Percentiles rank a stretch among this genome's conserved stretches.
Conservation (phyloP, 1,140 invertebrate genomes). For the Euura saliciscinereae region DNA sequence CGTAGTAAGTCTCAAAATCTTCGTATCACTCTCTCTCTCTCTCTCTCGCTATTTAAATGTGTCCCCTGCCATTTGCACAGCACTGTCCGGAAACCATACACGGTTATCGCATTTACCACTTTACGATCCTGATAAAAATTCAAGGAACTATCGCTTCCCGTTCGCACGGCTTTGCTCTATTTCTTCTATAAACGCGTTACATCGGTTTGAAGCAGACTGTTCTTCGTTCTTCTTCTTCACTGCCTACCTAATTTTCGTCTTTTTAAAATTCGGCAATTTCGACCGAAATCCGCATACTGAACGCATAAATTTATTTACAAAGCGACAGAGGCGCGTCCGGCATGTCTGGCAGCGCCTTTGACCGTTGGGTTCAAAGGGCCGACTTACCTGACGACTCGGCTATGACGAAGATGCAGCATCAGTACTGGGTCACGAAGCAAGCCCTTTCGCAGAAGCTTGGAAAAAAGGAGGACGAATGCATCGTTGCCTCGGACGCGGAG, state of each 20-base stretch:
- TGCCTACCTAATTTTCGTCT: too few species aligned
- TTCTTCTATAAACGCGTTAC: too few species aligned
- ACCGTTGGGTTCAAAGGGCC: constrained; percentile 44
- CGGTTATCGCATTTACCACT: not conserved
- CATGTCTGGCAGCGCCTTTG: constrained; percentile 42
- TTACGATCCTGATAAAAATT: not conserved
- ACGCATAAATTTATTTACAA: not conserved
- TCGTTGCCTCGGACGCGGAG: constrained; percentile 94
- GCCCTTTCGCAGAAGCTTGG: constrained; percentile 92
- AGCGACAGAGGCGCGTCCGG: constrained; percentile 39
- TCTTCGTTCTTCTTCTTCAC: too few species aligned
- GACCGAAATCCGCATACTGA: too few species aligned
- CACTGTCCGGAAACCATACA: not conserved
- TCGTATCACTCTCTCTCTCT: not conserved
- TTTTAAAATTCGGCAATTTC: too few species aligned
- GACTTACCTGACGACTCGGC: constrained; percentile 42
- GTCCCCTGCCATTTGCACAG: not conserved
- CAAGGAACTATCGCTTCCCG: too few species aligned
- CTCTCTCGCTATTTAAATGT: not conserved
- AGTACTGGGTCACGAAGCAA: constrained; percentile 99
- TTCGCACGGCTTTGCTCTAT: too few species aligned
- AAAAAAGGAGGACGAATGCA: constrained; percentile 97
- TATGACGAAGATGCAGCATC: constrained; percentile 88
- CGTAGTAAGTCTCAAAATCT: not conserved
- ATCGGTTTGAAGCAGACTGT: too few species aligned